Conservation (phyloP, 2,888 invertebrate species). For the Conomelus anceps region DNA sequence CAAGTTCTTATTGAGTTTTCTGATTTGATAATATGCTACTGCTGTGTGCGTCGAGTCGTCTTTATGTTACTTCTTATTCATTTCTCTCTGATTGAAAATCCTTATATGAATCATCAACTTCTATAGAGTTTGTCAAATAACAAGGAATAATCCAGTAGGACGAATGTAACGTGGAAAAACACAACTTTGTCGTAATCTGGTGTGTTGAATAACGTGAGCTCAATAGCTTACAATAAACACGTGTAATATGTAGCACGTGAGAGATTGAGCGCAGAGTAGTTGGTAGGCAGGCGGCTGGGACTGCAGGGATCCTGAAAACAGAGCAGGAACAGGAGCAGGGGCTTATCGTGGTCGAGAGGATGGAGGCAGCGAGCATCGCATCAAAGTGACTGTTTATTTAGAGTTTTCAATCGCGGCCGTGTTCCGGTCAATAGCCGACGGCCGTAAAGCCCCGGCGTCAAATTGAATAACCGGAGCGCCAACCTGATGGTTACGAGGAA, state of each 20-base stretch:
- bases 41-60: too few relatives aligned
- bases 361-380: not conserved
- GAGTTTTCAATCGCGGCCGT: not conserved
- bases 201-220: not conserved
- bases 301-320: not conserved
- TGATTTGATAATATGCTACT: too few relatives aligned
- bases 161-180: not conserved
- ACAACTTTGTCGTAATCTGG: not conserved
- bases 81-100: too few relatives aligned
- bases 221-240: not conserved
- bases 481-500: not conserved
- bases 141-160: not conserved
- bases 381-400: conserved; percentile 6
- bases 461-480: conserved; percentile 3
- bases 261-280: not conserved
- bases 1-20: too few relatives aligned
- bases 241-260: not conserved
- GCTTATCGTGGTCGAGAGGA: not conserved
- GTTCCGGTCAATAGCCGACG: conserved; percentile 8
- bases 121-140: not conserved
- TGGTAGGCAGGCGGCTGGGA: not conserved
- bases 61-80: too few relatives aligned
- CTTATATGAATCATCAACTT: too few relatives aligned
- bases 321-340: not conserved
- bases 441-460: conserved; percentile 6